Conservation (phyloP, 2,113 vertebrate species). For the Embiotoca jacksoni region DNA sequence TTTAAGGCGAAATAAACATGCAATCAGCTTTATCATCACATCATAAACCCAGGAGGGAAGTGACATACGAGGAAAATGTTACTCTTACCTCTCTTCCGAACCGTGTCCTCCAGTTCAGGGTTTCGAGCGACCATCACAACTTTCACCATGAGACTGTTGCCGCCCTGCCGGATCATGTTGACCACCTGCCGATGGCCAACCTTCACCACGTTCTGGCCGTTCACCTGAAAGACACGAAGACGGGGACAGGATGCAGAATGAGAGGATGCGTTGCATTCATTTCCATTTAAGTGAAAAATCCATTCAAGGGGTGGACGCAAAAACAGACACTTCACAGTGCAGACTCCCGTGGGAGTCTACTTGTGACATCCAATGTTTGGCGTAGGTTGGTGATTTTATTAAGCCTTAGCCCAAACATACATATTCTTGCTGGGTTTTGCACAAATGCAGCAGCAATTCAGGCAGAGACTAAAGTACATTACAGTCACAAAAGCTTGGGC, state of each 20-base stretch:
- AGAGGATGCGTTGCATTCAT: neutral
- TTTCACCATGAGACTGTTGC: conserved; percentile 95
- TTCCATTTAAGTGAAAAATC: too few relatives aligned
- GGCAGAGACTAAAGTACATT: conserved; percentile 37
- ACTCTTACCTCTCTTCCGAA: conserved; percentile 89
- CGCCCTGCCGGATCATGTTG: conserved; percentile 95
- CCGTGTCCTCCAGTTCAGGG: conserved; percentile 91
- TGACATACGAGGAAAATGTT: conserved; percentile 15
- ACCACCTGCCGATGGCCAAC: conserved; percentile 95
- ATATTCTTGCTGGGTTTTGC: neutral
- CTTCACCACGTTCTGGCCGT: conserved; percentile 93
- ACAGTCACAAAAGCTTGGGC: conserved; percentile 41
- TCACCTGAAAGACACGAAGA: conserved; percentile 84
- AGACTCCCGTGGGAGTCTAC: too few relatives aligned
- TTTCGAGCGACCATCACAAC: conserved; percentile 95
- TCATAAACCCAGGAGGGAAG: conserved; percentile 35
- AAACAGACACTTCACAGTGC: too few relatives aligned
- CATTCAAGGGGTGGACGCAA: too few relatives aligned
- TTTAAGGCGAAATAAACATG: conserved; percentile 54
- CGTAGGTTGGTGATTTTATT: neutral
- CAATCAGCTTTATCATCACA: conserved; percentile 40
- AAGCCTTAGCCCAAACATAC: neutral
- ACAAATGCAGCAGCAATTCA: conserved; percentile 10
- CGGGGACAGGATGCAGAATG: neutral
- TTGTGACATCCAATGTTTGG: neutral